These are phyloP conservation scores for Gobiocypris rarus DNA, from an alignment of 2,113 vertebrate species.

Conservation along the genomic window DNA sequence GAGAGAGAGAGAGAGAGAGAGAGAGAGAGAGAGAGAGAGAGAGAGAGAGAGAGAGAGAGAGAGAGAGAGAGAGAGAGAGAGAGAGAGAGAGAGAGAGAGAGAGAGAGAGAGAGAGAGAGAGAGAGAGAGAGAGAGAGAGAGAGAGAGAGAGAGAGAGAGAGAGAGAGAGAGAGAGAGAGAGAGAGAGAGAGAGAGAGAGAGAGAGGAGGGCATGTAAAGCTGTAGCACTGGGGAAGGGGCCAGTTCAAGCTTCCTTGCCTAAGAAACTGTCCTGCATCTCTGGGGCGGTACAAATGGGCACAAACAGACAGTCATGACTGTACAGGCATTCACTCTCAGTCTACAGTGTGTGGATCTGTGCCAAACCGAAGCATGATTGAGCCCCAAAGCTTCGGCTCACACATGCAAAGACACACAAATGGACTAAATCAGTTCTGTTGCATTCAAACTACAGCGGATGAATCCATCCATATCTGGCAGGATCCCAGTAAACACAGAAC, in stretches of 20 bases:
- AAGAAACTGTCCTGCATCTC: constrained; percentile 83
- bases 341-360: constrained; percentile 33
- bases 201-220: constrained; percentile 37
- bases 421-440: constrained; percentile 3
- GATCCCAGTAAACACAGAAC: no score
- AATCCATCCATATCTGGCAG: neutral
- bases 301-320: constrained; percentile 62
- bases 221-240: constrained; percentile 61
- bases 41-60: neutral
- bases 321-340: constrained; percentile 39
- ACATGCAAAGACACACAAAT: constrained; percentile 23
- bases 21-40: constrained; percentile 24
- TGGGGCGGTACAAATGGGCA: constrained; percentile 81
- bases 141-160: constrained; percentile 34
- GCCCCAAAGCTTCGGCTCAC: neutral
- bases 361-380: constrained; percentile 1
- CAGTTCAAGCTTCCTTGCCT: constrained; percentile 76
- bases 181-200: constrained; percentile 17
- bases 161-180: constrained; percentile 1
- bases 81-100: no score
- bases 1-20: constrained; percentile 13
- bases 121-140: constrained; percentile 17
- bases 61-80: constrained; percentile 18
- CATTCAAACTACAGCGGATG: constrained; percentile 20
- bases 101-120: constrained; percentile 12